phyloP scores from a whole-genome alignment of 2,797 vertebrate species.

The Catharus ustulatus region DNA sequence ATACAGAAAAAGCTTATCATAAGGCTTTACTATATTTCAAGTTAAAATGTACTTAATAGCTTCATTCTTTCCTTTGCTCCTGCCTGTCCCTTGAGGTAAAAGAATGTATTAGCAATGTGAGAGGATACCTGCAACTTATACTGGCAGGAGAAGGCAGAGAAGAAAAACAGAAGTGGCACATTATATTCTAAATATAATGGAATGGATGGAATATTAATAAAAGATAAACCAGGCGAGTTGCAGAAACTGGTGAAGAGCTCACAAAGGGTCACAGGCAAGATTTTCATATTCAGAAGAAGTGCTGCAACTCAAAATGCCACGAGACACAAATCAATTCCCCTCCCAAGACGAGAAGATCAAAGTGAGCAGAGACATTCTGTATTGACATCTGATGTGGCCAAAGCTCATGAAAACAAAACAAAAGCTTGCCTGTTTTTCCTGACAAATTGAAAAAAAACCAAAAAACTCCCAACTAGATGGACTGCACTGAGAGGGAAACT shows the following conservation, averaged over 20 bases:
- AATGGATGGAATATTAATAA: slow-evolving; percentile 7
- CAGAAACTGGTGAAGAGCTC: background rate
- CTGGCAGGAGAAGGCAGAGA: background rate
- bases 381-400: background rate
- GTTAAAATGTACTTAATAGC: slow-evolving; percentile 49
- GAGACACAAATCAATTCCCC: background rate
- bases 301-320: background rate
- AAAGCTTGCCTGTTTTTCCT: background rate
- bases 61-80: slow-evolving; percentile 23
- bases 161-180: background rate
- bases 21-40: slow-evolving; percentile 34
- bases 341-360: background rate
- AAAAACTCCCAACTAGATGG: background rate
- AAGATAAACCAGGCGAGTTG: background rate
- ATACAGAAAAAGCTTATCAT: slow-evolving; percentile 51
- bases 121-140: background rate
- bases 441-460: background rate
- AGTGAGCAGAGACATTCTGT: background rate
- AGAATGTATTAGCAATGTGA: background rate
- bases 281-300: slow-evolving; percentile 21
- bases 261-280: background rate
- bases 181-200: background rate
- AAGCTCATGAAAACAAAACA: background rate
- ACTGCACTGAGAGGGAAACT: background rate
- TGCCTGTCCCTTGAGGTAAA: slow-evolving; percentile 16